Conservation (phyloP, 2,113 vertebrate genomes). For the Antigone vipio region DNA sequence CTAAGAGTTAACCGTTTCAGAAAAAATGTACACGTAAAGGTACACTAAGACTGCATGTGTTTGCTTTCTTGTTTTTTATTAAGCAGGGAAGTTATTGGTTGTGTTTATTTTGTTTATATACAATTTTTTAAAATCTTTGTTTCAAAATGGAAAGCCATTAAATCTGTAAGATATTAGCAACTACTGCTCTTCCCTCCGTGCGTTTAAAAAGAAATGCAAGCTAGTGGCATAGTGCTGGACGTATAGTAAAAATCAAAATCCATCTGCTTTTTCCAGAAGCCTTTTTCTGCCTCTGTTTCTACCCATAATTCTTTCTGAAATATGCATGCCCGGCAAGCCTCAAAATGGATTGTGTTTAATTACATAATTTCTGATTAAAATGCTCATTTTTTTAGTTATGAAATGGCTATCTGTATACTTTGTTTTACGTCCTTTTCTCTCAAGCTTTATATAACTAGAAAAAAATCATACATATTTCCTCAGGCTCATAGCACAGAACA, state of each 20-base stretch:
- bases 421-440: neutral
- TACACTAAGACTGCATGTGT: neutral
- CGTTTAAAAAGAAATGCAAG: neutral
- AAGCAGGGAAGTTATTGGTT: neutral
- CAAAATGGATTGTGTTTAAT: neutral
- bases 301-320: conserved; percentile 12
- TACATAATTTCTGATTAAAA: conserved; percentile 13
- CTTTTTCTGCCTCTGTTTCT: neutral
- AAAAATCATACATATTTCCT: neutral
- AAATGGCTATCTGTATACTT: neutral
- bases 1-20: conserved; percentile 24
- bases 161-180: neutral
- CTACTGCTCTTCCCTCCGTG: neutral
- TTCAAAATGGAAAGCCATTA: neutral
- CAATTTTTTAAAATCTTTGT: neutral
- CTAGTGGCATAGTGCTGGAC: neutral
- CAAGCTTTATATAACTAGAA: neutral
- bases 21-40: neutral
- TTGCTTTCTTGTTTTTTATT: neutral
- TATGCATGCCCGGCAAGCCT: neutral
- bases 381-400: neutral
- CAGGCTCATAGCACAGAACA: neutral
- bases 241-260: neutral
- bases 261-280: conserved; percentile 4
- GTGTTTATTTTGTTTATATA: neutral